Percentiles rank a stretch among this genome's conserved stretches.
Evolutionary conservation across 2,113 vertebrate genomes (phyloP).

Genomic region (Syngnathus floridae): DNA sequence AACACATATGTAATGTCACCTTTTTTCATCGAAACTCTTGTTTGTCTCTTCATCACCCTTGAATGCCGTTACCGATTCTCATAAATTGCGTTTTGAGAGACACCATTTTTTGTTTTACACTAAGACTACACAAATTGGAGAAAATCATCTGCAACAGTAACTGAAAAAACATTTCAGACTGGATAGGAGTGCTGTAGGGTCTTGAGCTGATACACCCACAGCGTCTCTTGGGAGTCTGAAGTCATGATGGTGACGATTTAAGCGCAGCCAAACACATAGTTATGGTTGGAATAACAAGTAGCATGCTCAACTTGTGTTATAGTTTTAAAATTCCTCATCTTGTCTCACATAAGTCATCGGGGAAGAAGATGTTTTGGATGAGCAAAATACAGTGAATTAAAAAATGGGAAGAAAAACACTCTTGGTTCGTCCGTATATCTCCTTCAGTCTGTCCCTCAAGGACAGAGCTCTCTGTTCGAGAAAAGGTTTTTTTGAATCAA

Average conservation of each 20-base stretch:
- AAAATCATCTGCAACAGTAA: slow-evolving; percentile 8
- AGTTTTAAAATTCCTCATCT: slow-evolving; percentile 22
- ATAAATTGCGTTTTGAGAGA: background rate
- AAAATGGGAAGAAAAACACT: slow-evolving; percentile 35
- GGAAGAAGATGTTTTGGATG: slow-evolving; percentile 47
- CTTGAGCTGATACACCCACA: slow-evolving; percentile 16
- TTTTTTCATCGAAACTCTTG: slow-evolving; percentile 5
- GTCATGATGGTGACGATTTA: slow-evolving; percentile 1
- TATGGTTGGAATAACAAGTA: slow-evolving; percentile 36
- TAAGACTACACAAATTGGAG: background rate
- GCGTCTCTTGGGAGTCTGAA: slow-evolving; percentile 24
- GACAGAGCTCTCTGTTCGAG: slow-evolving; percentile 22
- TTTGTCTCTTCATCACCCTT: background rate
- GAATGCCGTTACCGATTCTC: background rate
- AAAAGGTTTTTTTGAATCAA: slow-evolving; percentile 65
- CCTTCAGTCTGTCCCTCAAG: slow-evolving; percentile 48
- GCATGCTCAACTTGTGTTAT: slow-evolving; percentile 27
- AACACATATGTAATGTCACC: too few species aligned
- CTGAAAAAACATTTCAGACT: slow-evolving; percentile 4
- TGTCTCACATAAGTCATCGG: slow-evolving; percentile 31
- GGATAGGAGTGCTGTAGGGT: slow-evolving; percentile 16
- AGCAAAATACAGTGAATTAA: slow-evolving; percentile 32
- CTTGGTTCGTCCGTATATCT: slow-evolving; percentile 38
- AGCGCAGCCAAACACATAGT: background rate
- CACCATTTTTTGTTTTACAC: background rate